Base-by-base conservation (phyloP, 2,113 vertebrate genomes). In the Terrapene triunguis region DNA sequence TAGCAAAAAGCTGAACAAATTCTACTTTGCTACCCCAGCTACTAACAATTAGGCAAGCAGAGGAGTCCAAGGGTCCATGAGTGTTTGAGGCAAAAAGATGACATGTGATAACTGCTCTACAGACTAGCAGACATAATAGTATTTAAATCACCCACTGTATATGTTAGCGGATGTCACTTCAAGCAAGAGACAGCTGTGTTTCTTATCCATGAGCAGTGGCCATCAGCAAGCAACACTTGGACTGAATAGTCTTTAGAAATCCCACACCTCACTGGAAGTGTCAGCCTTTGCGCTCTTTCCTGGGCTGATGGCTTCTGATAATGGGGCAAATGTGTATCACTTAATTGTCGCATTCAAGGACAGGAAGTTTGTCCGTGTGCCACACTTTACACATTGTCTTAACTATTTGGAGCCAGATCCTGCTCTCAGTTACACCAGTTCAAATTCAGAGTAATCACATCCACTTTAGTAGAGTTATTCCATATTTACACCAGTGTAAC, bases 181-280 rank as follows among this genome's bases (percentile, higher is more conserved):
- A 50, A 78, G 24, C 32, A 91, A 53, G 95, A 85, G 87, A 90
- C 65, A 95, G 88, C 89, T 91, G 72, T 92, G 59, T 89, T 95
- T 94, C 38, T 94, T 88, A 88, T 82, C 47, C 59, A 29, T 7
- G 6, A n/a, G 76, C 86, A 72, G 54, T 53, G 69, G 35, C 92
- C 94, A 76, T 92, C 92, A 94, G 91, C 53, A 94, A 91, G 62
- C 88, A 69, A 54, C 35, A 16, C 17, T 69, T 27, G 57, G 82
- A 62, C 47, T 44, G 47, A 92, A 51, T 42, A 82, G 89, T 82
- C 92, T 97, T 85, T 0, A 17, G 85, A 84, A 89, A 47, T 74
- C 80, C 78, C 5, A 27, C 87, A 25, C 69, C 69, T 93, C 80
- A 93, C 65, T 74, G 87, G 83, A 93, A 92, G 38, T 48, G 57